Base-by-base conservation (phyloP, 2,113 vertebrate species). In the Alligator mississippiensis region DNA sequence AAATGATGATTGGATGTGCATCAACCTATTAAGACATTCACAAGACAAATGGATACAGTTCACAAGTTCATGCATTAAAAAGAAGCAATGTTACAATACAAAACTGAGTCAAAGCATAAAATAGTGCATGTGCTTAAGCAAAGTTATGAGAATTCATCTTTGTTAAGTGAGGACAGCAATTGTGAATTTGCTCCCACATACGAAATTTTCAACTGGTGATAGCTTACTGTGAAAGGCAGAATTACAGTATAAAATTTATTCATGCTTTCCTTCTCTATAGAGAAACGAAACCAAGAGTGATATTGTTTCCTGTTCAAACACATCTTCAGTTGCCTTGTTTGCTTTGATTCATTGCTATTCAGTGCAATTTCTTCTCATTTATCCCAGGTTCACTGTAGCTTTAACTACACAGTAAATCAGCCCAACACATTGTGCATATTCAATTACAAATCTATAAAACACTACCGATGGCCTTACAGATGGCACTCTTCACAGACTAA, bases 281-380 rank as follows among this genome's bases (percentile, higher is more conserved):
- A 93, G 81, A 61, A 92, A 88, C 82, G 90, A 93, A 85, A 84
- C 76, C 85, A 85, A 72, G 77, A 90, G 88, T 81, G 61, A 38
- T 86, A 92, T 93, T 95, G 92, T 94, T 94, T 89, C 68, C 90
- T 94, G 74, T 85, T 34, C 63, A 63, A 85, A 85, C 93, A 85
- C 84, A 93, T 92, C 85, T 88, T 92, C 78, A 82, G 76, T 74
- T 85, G 82, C 63, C 80, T 94, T n/a, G 80, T 95, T 96, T 85
- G 87, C 78, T 90, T 85, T 97, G 84, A 97, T 93, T 96, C 94
- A 96, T 92, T 94, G 60, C 77, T 92, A 77, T 95, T 89, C 84
- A 90, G 60, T 90, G 63, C 83, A 95, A 89, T 93, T 85, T 63
- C 62, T 88, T 93, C 76, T 72, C 89, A 4, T 93, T 90, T 91